phyloP scores from a whole-genome alignment of 2,797 vertebrate species.

The Benthosema pterotum region DNA sequence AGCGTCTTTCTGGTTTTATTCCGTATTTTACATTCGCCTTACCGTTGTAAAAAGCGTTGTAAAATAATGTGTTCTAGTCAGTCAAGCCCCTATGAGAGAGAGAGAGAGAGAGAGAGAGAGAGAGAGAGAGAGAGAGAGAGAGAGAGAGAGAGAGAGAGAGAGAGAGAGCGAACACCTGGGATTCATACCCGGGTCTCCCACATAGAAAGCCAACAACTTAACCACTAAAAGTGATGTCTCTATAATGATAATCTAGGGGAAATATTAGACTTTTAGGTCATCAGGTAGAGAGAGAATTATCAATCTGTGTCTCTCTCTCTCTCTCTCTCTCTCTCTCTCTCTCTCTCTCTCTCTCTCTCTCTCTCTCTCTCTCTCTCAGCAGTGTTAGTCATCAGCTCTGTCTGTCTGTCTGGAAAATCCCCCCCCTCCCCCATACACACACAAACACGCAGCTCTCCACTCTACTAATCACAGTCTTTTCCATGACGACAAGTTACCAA shows the following conservation, averaged over 20 bases:
- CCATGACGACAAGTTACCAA: constrained; percentile 70
- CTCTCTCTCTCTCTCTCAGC: neutral
- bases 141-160: constrained; percentile 1
- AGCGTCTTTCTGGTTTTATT: too few species aligned
- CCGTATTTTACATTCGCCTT: too few species aligned
- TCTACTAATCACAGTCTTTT: constrained; percentile 59
- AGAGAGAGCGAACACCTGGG: neutral
- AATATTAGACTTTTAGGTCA: too few species aligned
- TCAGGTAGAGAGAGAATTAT: constrained; percentile 1
- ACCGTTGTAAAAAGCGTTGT: too few species aligned
- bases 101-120: neutral
- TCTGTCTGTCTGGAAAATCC: constrained; percentile 17
- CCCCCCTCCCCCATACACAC: neutral
- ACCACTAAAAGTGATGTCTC: too few species aligned
- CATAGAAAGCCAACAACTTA: too few species aligned
- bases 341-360: constrained; percentile 13
- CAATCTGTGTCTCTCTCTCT: constrained; percentile 17
- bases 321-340: constrained; percentile 9
- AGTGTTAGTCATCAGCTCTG: constrained; percentile 8
- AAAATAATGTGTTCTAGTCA: too few species aligned
- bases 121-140: neutral
- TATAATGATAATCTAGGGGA: too few species aligned
- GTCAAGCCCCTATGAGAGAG: neutral
- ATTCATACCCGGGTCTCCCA: too few species aligned
- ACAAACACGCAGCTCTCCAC: constrained; percentile 42